phyloP scores from a whole-genome alignment of 37 sponge, comb jelly and placozoan genomes.

The Ephydatia muelleri region DNA sequence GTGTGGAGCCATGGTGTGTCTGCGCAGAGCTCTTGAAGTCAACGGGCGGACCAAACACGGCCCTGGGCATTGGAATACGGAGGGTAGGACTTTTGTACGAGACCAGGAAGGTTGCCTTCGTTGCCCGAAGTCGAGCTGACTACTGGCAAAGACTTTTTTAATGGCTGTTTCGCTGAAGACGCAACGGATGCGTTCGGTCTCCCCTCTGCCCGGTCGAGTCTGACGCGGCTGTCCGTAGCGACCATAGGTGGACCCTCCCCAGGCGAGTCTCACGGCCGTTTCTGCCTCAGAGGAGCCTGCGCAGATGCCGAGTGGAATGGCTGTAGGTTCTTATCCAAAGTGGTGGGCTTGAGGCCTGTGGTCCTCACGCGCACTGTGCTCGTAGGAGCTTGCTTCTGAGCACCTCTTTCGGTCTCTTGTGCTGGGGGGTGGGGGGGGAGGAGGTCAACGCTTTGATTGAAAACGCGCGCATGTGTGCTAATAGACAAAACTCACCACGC shows the following conservation, averaged over 20 bases:
- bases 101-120: not conserved
- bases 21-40: constrained; percentile 19
- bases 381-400: not conserved
- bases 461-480: not conserved
- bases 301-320: not conserved
- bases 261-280: not conserved
- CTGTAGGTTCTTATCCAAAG: not conserved
- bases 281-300: not conserved
- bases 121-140: not conserved
- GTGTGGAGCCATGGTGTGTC: not conserved
- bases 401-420: constrained; percentile 17
- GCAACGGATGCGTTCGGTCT: not conserved
- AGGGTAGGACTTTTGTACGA: not conserved
- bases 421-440: no score
- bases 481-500: constrained; percentile 47
- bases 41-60: constrained; percentile 66
- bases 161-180: not conserved
- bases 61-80: constrained; percentile 36
- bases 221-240: not conserved
- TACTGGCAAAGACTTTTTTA: not conserved
- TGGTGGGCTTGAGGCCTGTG: not conserved
- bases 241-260: no score
- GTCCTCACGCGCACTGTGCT: not conserved
- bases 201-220: not conserved
- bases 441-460: not conserved